phyloP scores from a whole-genome alignment of 2,797 vertebrate genomes.

The Pseudochirops corinnae region DNA sequence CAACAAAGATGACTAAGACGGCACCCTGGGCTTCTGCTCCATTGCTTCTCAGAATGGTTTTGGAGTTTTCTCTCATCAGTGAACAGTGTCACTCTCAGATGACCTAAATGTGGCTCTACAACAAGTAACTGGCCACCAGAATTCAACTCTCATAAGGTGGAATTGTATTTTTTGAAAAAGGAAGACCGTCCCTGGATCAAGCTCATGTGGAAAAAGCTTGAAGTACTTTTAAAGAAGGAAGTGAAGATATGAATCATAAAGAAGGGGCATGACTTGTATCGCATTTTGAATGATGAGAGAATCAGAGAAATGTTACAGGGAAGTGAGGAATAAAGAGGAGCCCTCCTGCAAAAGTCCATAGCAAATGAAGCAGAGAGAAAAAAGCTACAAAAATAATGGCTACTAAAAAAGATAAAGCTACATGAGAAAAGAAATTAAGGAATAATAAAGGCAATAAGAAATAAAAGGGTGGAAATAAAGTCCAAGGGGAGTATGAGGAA shows the following conservation, averaged over 20 bases:
- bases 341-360: not conserved
- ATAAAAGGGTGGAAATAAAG: not conserved
- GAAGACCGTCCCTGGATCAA: not conserved
- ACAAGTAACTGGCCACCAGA: not conserved
- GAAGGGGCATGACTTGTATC: not conserved
- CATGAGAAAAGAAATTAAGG: not conserved
- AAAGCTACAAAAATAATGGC: not conserved
- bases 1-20: not conserved
- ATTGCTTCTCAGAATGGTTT: not conserved
- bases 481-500: not conserved
- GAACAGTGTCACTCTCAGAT: not conserved
- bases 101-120: not conserved
- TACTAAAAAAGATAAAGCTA: not conserved
- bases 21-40: not conserved
- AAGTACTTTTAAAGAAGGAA: not conserved
- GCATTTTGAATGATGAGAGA: not conserved
- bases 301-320: not conserved
- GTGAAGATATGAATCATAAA: not conserved
- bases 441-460: not conserved
- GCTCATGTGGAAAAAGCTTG: not conserved
- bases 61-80: not conserved
- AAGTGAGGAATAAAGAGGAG: not conserved
- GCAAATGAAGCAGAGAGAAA: not conserved
- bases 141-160: not conserved
- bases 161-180: not conserved